Evolutionary conservation across 2,888 invertebrate genomes (phyloP).

Genomic region (Aphodius granarius): DNA sequence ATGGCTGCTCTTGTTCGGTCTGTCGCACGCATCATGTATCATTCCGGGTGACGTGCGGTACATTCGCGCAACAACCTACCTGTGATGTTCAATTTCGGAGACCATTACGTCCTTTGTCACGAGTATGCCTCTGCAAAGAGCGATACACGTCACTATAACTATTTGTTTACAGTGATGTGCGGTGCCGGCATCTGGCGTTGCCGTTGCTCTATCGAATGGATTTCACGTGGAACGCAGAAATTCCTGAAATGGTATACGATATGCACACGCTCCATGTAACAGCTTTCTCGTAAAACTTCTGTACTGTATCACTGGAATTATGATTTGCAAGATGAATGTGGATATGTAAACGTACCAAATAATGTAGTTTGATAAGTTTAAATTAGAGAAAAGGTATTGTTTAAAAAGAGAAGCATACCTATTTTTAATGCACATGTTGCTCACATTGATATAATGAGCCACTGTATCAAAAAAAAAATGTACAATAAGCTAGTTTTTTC

Average conservation of each 20-base stretch:
- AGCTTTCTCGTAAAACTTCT: neutral
- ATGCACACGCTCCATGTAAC: neutral
- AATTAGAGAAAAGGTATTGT: too few relatives aligned
- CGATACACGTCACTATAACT: neutral
- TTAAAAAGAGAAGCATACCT: too few relatives aligned
- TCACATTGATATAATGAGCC: too few relatives aligned
- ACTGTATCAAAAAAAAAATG: too few relatives aligned
- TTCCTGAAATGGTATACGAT: neutral
- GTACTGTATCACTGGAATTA: neutral
- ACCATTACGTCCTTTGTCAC: slow-evolving; percentile 5
- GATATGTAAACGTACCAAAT: neutral
- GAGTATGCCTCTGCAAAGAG: neutral
- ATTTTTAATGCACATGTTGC: too few relatives aligned
- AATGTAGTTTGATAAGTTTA: neutral
- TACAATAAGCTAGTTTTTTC: neutral
- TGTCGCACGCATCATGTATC: slow-evolving; percentile 4
- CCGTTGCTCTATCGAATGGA: neutral
- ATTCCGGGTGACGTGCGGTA: slow-evolving; percentile 1
- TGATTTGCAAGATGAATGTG: neutral
- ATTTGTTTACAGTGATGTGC: neutral
- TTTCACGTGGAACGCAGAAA: neutral
- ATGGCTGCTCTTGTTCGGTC: slow-evolving; percentile 1
- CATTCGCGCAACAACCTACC: slow-evolving; percentile 3
- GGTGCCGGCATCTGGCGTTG: neutral
- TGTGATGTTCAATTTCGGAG: slow-evolving; percentile 12